Evolutionary conservation across 2,888 invertebrate species (phyloP), one percentile per base, ranked within the genome.

Genomic region (Folsomia manolachei): DNA sequence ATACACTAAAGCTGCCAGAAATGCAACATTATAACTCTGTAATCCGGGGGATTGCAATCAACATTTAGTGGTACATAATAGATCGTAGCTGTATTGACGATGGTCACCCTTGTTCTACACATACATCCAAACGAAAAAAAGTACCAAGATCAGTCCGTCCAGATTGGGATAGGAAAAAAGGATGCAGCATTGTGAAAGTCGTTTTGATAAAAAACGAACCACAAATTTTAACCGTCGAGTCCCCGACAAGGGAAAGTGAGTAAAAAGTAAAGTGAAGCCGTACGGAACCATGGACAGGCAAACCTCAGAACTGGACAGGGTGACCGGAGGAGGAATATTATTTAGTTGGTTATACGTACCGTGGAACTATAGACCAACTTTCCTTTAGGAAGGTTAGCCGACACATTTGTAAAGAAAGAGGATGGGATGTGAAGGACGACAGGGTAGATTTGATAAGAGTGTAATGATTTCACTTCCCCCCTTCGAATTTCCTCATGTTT

Each of bases 211-310:
- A 75, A 75, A 75, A 75, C 71, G 70, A 60, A 53, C 71, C 72
- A 75, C 75, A 71, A 75, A 75, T 72, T 75, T 75, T 71, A 69
- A 71, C 66, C 71, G 68, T 70, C 68, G n/a, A n/a, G n/a, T n/a
- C n/a, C 68, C 70, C 39, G 69, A 72, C 72, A 71, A 71, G 71
- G 71, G 51, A 71, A 66, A 60, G 60, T 27, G 25, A n/a, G 56
- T 24, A 51, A 61, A 18, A 27, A 69, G n/a, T n/a, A n/a, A n/a
- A 27, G 53, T 70, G 27, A 39, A 70, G 60, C 25, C 21, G 39
- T n/a, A n/a, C n/a, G n/a, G n/a, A n/a, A n/a, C n/a, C n/a, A n/a
- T n/a, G 27, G 27, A 25, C 18, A 60, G 25, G 27, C 21, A 51
- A 18, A 39, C 25, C 23, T 52, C 39, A 53, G 25, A 14, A 52